Percentiles rank a stretch among this genome's conserved stretches.
Conservation (phyloP, 2,113 vertebrate species). For the Tetrax tetrax region DNA sequence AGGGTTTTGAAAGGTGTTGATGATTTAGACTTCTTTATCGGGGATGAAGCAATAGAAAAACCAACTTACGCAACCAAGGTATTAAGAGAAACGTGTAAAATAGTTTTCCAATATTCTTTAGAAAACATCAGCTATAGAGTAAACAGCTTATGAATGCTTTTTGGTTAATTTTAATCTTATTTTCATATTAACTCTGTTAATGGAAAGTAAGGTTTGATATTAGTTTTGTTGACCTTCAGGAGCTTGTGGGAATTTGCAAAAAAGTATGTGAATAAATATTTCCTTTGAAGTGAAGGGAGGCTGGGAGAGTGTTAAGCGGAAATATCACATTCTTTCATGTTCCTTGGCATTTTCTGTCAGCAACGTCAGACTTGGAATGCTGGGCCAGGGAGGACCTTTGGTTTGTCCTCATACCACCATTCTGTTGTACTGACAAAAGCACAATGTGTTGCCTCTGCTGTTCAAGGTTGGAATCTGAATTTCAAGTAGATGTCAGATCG, state of each 20-base stretch:
- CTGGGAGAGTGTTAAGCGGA: background rate
- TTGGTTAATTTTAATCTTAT: background rate
- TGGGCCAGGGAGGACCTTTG: background rate
- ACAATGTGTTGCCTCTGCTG: rapidly evolving
- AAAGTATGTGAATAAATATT: background rate
- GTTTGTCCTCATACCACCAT: background rate
- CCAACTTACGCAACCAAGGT: constrained; percentile 97
- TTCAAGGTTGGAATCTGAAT: background rate
- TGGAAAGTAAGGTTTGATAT: background rate
- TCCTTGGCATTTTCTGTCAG: background rate
- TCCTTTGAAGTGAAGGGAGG: background rate
- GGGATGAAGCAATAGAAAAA: constrained; percentile 98
- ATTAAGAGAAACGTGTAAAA: background rate
- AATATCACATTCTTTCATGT: background rate
- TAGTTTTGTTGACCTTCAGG: background rate
- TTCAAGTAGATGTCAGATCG: rapidly evolving
- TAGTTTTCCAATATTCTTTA: background rate
- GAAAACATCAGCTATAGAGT: background rate
- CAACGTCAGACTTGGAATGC: background rate
- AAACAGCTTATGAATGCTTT: background rate
- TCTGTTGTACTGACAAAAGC: background rate
- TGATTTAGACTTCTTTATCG: constrained; percentile 98
- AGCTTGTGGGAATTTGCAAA: background rate
- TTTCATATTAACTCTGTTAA: background rate
- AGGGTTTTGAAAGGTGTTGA: constrained; percentile 99